Base-by-base conservation (phyloP, 2,888 invertebrate species). In the Myopa testacea region DNA sequence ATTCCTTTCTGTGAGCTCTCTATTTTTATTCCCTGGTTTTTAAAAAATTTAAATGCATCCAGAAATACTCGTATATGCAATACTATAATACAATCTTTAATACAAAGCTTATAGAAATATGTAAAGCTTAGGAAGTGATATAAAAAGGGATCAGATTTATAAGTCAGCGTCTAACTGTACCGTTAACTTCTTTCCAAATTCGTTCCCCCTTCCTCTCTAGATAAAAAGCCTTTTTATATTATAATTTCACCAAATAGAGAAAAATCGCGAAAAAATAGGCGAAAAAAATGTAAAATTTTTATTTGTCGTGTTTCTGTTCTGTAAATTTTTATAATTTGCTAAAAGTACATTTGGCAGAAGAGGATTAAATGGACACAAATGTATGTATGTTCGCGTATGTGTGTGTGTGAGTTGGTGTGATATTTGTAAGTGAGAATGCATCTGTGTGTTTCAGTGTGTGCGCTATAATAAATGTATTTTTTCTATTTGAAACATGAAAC, bases 251-350 rank as follows among this genome's bases (percentile, higher is more conserved):
- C 7, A 45, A 45, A 45, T 45, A 45, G 2, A 45, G 7, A 45
- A 45, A 45, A 8, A 8, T 45, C 1, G 45, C 45, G 45, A 37
- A 63, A 63, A 63, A 26, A n/a, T 4, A 69, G 50, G 45, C 52
- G 45, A 69, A 69, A 69, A 52, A 69, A 69, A n/a, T 69, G 69
- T 69, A 34, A 6, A 8, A 55, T 14, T 55, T 55, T 55, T 50
- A 38, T 37, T 58, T 55, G n/a, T n/a, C n/a, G n/a, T n/a, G n/a
- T 75, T 67, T 75, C 37, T 58, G 34, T 68, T 50, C 67, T 73
- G 45, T 73, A 68, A 72, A 73, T 77, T 77, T 77, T 77, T 77
- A 77, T 77, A 77, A 73, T 77, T 77, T 77, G 68, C 68, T 73
- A 73, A 77, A 69, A 73, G 73, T 73, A 55, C 67, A 75, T 67